A percentile compares a stretch with the other conserved stretches of the same genome.
Evolutionary conservation across 2,113 vertebrate species (phyloP).

Genomic region (Leptobrachium leishanense): DNA sequence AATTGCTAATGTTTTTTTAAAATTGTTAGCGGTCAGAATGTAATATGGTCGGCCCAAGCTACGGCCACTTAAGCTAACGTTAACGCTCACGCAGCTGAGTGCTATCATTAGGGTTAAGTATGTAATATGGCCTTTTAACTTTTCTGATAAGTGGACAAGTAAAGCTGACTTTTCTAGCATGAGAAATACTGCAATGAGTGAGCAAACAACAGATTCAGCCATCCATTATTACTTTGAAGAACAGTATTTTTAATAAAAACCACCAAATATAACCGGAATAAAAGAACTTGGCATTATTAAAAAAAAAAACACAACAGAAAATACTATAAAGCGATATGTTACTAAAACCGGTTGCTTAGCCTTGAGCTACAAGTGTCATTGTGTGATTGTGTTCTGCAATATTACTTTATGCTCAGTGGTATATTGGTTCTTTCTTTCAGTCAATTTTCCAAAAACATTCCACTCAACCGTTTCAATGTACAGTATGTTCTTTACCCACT

Average conservation of each 20-base stretch:
- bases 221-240: background rate
- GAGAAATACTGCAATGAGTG: background rate
- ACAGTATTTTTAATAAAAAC: conserved; percentile 2
- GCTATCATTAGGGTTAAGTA: too few relatives aligned
- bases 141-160: too few relatives aligned
- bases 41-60: too few relatives aligned
- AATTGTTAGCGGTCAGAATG: too few relatives aligned
- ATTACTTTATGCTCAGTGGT: conserved; percentile 14
- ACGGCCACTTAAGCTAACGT: too few relatives aligned
- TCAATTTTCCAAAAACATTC: background rate
- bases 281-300: conserved; percentile 17
- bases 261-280: conserved; percentile 9
- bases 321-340: background rate
- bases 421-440: conserved; percentile 8
- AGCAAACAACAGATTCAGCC: background rate
- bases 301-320: background rate
- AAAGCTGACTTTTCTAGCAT: too few relatives aligned
- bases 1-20: too few relatives aligned
- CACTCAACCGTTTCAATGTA: background rate
- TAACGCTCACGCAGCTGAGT: too few relatives aligned
- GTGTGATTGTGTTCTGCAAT: conserved; percentile 22
- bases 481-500: too few relatives aligned
- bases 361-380: conserved; percentile 8
- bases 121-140: too few relatives aligned
- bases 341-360: background rate